Evolutionary conservation across 2,797 vertebrate species (phyloP), one percentile per base, ranked within the genome.

Genomic region (Petrocephalus schoutedeni): DNA sequence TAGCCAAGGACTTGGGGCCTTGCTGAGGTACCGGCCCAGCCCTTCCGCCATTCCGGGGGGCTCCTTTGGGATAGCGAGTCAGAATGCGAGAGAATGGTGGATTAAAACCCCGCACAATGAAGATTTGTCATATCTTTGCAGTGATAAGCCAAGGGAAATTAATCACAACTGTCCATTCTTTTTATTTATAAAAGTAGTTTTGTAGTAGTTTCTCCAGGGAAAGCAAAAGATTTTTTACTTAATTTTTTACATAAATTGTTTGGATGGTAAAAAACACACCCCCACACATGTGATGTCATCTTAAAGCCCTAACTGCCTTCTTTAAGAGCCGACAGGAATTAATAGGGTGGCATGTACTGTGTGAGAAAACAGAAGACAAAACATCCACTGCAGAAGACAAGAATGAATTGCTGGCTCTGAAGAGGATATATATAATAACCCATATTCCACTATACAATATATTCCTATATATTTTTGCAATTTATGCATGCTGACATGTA

Each of bases 41-140:
- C 7, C 57, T 87, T 7, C 85, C 89, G 0, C 74, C 83, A 0
- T 87, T 56, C 4, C 64, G 87, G 1, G 86, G 74, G 0, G 58
- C 23, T 1, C 90, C 94, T 95, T 89, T 21, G 45, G 23, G 23
- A 5, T n/a, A 21, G 56, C 9, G 21, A 16, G n/a, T 36, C 32
- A 56, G 28, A 57, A 45, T 45, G 41, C 4, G 71, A 23, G 51
- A 41, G 14, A 58, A 59, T 86, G 56, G 54, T 23, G n/a, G 54
- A 59, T 36, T 28, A 58, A 36, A 57, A 54, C 5, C 8, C n/a
- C 21, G 21, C 23, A 32, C 12, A 23, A 4, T 28, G n/a, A 54
- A 49, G 2, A 80, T 80, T 80, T 80, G 49, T 80, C 74, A 80
- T 45, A 49, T 21, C 41, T n/a, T 21, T 45, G 41, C 1, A 80